These are phyloP conservation scores for Dendropsophus ebraccatus DNA, from an alignment of 2,113 vertebrate species.

Conservation along the genomic window DNA sequence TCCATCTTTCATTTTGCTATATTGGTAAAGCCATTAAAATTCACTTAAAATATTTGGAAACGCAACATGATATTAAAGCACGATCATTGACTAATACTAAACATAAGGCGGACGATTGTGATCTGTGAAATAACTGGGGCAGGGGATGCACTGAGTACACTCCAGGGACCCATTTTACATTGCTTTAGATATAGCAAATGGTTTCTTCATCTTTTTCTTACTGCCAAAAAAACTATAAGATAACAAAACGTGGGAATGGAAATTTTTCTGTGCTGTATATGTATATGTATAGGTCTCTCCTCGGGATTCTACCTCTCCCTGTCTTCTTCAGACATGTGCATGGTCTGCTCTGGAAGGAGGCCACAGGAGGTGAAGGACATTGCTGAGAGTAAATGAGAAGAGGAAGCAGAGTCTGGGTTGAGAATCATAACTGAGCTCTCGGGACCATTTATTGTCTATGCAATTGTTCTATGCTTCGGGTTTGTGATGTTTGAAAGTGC, in stretches of 20 bases:
- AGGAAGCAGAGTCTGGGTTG: constrained; percentile 8
- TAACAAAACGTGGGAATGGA: background rate
- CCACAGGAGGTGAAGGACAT: background rate
- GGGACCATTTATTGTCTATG: background rate
- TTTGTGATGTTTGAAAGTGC: background rate
- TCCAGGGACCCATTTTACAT: background rate
- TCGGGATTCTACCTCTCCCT: constrained; percentile 12
- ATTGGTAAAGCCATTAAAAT: background rate
- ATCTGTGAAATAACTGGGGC: background rate
- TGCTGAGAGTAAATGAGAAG: background rate
- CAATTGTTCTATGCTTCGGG: background rate
- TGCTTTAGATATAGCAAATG: background rate
- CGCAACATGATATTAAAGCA: background rate
- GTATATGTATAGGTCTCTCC: background rate
- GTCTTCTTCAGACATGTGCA: background rate
- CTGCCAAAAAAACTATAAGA: background rate
- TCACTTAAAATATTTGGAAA: background rate
- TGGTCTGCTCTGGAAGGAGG: constrained; percentile 1
- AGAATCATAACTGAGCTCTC: background rate
- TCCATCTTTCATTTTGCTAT: background rate
- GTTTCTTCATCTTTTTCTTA: background rate
- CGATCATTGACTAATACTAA: background rate
- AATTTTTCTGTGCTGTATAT: background rate
- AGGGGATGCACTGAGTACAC: background rate
- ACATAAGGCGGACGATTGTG: background rate